Evolutionary conservation across 2,113 vertebrate species (phyloP), one percentile per base, ranked within the genome.

Genomic region (Anser cygnoides): DNA sequence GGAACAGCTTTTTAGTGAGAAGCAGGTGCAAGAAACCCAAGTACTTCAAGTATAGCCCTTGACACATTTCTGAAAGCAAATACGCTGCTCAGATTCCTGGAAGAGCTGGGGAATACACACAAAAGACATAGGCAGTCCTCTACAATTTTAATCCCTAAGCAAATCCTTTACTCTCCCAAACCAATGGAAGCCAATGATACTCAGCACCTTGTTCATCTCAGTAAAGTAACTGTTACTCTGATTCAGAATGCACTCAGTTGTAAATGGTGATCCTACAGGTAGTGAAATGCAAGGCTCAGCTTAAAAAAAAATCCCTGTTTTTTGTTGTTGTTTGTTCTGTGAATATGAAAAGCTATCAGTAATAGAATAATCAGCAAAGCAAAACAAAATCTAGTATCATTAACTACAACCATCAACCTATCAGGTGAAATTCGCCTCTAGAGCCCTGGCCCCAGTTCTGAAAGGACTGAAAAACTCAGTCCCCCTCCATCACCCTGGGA

Each of bases 11-110:
- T 87, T 72, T 80, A 41, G 28, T 20, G 29, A 84, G 52, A 86
- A 93, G 65, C 65, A 94, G 72, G 94, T 90, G 86, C 41, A 92
- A 90, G 68, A 87, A 90, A 92, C 18, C 7, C 49, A 55, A 55
- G 49, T 50, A 66, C 58, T 66, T 79, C 91, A 79, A 87, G 84
- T 54, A 91, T n/a, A 93, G 39, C 49, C 82, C 66, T 50, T 68
- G 46, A 31, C 37, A n/a, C 35, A 43, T 37, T 94, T 91, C 67
- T 90, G 59, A 91, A 87, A 87, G 63, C 22, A 82, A 79, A 88
- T 43, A 68, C 0, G 0, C 9, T 28, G 57, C 71, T 57, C 79
- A 21, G 17, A 70, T 96, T 93, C 84, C 84, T 43, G 71, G 49
- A 94, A 89, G 28, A 85, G 46, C 41, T 84, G 73, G 10, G 5